Evolutionary conservation across 64 coral and sea anemone species (phyloP).

Genomic region (Hydrozoanthus tunicans): DNA sequence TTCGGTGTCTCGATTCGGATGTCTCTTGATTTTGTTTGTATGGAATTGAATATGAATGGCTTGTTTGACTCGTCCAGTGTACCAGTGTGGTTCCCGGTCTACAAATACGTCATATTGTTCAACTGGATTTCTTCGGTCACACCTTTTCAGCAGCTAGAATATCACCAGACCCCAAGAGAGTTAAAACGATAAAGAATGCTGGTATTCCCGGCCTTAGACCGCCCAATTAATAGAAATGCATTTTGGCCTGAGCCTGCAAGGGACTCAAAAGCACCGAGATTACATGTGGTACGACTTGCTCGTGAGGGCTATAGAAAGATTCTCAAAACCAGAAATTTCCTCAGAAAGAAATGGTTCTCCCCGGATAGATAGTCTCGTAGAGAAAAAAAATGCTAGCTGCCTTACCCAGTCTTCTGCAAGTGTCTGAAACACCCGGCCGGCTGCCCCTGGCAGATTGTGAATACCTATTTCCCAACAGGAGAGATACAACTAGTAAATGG

Average conservation of each 20-base stretch:
- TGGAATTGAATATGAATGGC: too few species aligned
- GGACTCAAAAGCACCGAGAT: background rate
- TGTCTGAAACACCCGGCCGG: background rate
- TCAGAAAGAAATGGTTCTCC: slow-evolving; percentile 45
- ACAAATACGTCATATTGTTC: too few species aligned
- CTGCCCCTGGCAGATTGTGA: background rate
- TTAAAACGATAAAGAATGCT: slow-evolving; percentile 16
- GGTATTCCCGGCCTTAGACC: slow-evolving; percentile 1
- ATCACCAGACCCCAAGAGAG: slow-evolving; percentile 7
- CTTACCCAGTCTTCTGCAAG: background rate
- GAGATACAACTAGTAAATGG: slow-evolving; percentile 26
- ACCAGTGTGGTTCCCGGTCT: too few species aligned
- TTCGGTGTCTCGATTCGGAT: too few species aligned
- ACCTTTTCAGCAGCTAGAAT: background rate
- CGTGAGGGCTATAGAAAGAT: slow-evolving; percentile 15
- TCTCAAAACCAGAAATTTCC: background rate
- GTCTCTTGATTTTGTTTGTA: too few species aligned
- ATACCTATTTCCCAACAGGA: background rate
- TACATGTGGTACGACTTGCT: background rate
- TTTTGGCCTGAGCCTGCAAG: background rate
- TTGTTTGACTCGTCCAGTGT: too few species aligned
- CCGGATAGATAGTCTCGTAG: background rate
- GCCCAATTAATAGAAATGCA: background rate
- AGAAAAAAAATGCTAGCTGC: background rate
- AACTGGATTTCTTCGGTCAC: slow-evolving; percentile 6